Base-by-base conservation (phyloP, 2,888 invertebrate species). In the Priocnemis perturbator region DNA sequence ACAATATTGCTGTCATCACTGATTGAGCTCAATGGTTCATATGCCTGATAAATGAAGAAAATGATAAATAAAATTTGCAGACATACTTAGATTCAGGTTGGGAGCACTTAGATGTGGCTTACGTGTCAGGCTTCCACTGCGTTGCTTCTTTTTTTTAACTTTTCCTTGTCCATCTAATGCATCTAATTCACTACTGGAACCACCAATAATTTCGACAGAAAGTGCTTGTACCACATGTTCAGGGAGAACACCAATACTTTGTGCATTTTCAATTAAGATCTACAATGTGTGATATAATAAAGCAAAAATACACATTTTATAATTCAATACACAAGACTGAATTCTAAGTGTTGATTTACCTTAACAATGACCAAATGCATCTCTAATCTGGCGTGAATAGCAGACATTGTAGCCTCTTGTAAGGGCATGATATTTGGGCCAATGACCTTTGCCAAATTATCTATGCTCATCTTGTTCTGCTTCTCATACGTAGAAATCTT, bases 41-140 rank as follows among this genome's bases (percentile, higher is more conserved):
- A 19, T 50, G 2, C 20, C 20, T 50, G 50, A 3, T 63, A 26
- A 55, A 26, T 21, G 15, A 63, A 48, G 11, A 21, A 64, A 53
- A 55, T 20, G 67, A 55, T 56, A 48, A 70, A 67, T 50, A 71
- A 48, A 52, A 68, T 69, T 60, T 19, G 45, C 58, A 68, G 64
- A 83, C 83, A 83, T 84, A 84, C 82, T 83, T 79, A 83, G 74
- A 77, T 84, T 83, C 73, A 84, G 74, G 72, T 81, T 84, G 69
- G 81, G 78, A 74, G 78, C 79, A 82, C 79, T 83, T 81, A 81
- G 78, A 69, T 83, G 81, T 75, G 80, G 80, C 91, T 91, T 91
- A 95, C 96, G 92, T 90, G 96, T 96, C 77, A 96, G 91, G 80
- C 96, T 96, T 81, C 96, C 96, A 91, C 96, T 91, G 85, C 96